phyloP scores from a whole-genome alignment of 2,113 vertebrate species.

The Chloroceryle aenea region DNA sequence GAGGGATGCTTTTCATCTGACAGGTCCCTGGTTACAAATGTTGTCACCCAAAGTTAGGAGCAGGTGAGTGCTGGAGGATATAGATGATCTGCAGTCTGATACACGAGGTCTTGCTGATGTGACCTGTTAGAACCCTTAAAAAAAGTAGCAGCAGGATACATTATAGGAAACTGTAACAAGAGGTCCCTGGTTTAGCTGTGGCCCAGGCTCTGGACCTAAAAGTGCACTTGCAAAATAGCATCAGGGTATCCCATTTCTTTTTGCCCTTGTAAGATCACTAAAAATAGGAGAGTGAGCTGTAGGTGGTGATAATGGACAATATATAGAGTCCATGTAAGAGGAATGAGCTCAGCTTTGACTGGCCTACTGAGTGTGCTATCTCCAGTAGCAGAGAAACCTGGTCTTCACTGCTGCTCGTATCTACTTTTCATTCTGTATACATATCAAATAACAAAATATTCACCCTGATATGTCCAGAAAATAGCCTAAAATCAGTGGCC shows the following conservation, averaged over 20 bases:
- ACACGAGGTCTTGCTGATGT: neutral
- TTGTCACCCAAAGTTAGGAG: neutral
- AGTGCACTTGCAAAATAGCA: neutral
- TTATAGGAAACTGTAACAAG: neutral
- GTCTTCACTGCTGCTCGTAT: neutral
- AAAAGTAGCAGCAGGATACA: neutral
- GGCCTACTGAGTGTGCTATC: fast-evolving
- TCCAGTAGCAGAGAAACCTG: neutral
- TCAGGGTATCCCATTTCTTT: neutral
- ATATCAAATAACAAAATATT: neutral
- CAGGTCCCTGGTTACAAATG: neutral
- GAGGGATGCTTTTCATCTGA: neutral
- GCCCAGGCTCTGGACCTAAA: neutral
- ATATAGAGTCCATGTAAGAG: neutral
- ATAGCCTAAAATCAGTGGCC: neutral
- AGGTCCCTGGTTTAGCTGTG: neutral
- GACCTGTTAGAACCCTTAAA: neutral
- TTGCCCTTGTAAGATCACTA: neutral
- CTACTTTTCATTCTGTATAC: neutral
- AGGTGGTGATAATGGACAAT: neutral
- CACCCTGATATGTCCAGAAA: neutral
- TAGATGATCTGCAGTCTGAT: neutral
- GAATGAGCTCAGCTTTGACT: neutral
- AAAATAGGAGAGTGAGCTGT: neutral
- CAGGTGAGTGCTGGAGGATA: neutral